Conservation (phyloP, 2,888 invertebrate genomes). For the Homarus gammarus region DNA sequence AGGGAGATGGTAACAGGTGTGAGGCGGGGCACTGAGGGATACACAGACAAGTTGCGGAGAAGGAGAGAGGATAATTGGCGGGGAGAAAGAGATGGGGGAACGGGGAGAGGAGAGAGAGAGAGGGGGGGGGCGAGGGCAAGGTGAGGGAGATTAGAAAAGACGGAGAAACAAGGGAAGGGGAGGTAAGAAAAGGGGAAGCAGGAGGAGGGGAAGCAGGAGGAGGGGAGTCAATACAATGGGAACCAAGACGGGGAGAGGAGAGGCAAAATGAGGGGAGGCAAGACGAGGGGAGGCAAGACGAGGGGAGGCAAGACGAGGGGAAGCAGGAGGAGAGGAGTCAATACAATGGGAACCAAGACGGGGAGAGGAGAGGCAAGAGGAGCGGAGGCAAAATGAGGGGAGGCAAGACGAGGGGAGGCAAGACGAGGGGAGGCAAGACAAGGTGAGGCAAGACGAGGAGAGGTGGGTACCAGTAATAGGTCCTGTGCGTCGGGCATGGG, state of each 20-base stretch:
- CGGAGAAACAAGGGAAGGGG: background rate
- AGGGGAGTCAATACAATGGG: too few relatives aligned
- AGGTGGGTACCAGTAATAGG: conserved; percentile 65
- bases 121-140: too few relatives aligned
- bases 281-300: background rate
- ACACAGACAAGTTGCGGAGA: too few relatives aligned
- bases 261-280: background rate
- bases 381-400: background rate
- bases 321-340: background rate
- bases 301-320: background rate
- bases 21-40: too few relatives aligned
- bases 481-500: conserved; percentile 66
- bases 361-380: background rate
- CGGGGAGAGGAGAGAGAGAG: too few relatives aligned
- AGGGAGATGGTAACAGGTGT: too few relatives aligned
- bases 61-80: too few relatives aligned
- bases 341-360: background rate
- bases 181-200: background rate
- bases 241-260: background rate
- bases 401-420: background rate
- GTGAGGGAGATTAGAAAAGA: background rate
- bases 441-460: too few relatives aligned
- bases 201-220: background rate
- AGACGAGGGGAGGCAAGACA: background rate
- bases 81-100: too few relatives aligned